Evolutionary conservation across 2,113 vertebrate genomes (phyloP), one percentile per base, ranked within the genome.

Genomic region (Elephantulus edwardii): DNA sequence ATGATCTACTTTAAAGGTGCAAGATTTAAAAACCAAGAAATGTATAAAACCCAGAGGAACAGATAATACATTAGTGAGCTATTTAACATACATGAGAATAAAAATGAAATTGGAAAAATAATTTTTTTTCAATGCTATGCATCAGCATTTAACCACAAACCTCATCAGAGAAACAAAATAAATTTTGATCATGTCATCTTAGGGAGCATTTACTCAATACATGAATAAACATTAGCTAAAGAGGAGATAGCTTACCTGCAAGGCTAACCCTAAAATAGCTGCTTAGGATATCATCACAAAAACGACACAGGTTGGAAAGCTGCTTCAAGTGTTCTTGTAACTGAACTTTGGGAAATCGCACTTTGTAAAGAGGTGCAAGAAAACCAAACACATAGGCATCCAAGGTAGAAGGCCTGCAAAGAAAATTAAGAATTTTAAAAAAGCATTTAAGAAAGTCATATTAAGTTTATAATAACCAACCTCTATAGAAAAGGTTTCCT

Each of bases 381-480:
- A 98, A 99, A 82, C 99, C 99, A 97, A 99, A 99, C 50, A 98
- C 98, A 84, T 99, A 99, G 93, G 99, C 99, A 96, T 99, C 99
- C 97, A 99, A 97, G 91, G 99, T 99, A 89, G 98, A 98, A 83
- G 99, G 99, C 96, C 99, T 99, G 91, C 33, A 94, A 90, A 62
- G 42, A 91, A n/a, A 83, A 44, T 46, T 35, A 56, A 88, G 17
- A 33, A 74, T 40, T 66, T 58, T 88, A 40, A 88, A 3, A 68
- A 70, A 74, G 26, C 42, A 78, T 17, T 12, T 35, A 52, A 48
- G 72, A 88, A 91, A 89, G 62, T 30, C 46, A 74, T 10, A 38
- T 28, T 74, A 80, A 91, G 40, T 42, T 78, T 81, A 52, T 58
- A 28, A 91, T 38, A 89, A 86, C 64, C 33, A 89, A 30, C 30